phyloP scores from a whole-genome alignment of 2,888 invertebrate species.

The Pachydiplax longipennis region DNA sequence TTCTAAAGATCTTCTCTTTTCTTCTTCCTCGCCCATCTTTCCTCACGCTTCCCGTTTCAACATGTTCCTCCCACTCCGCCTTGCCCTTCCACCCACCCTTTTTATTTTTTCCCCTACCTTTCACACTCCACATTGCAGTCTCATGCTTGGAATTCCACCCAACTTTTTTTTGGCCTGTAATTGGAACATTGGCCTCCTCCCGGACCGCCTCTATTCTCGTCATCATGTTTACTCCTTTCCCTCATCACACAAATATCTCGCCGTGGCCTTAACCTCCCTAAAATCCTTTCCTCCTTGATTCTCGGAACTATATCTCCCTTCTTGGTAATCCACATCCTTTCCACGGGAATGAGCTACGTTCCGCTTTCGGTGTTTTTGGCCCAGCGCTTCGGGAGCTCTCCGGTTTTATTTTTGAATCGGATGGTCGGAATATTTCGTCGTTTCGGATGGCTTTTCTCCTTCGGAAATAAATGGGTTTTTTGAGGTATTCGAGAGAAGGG shows the following conservation, averaged over 20 bases:
- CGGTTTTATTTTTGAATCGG: neutral
- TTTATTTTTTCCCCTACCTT: neutral
- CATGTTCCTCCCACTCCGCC: neutral
- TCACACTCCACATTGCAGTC: constrained; percentile 17
- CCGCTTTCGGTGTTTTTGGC: neutral
- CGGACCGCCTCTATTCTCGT: neutral
- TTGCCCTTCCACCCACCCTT: neutral
- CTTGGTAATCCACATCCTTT: neutral
- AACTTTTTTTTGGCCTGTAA: neutral
- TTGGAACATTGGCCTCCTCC: constrained; percentile 2
- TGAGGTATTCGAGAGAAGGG: neutral
- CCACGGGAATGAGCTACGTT: neutral
- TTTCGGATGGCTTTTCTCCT: neutral
- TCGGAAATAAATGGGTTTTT: neutral
- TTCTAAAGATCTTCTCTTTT: neutral
- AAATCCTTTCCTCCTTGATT: neutral
- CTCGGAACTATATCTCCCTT: neutral
- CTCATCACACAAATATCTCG: neutral
- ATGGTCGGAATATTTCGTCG: neutral
- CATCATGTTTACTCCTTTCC: neutral
- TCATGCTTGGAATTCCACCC: neutral
- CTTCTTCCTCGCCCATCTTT: neutral
- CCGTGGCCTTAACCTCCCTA: neutral
- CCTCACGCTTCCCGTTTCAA: neutral
- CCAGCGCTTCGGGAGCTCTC: neutral